Percentiles rank a stretch among this genome's conserved stretches.
Conservation (phyloP, 2,113 vertebrate genomes). For the Ophiodon elongatus region DNA sequence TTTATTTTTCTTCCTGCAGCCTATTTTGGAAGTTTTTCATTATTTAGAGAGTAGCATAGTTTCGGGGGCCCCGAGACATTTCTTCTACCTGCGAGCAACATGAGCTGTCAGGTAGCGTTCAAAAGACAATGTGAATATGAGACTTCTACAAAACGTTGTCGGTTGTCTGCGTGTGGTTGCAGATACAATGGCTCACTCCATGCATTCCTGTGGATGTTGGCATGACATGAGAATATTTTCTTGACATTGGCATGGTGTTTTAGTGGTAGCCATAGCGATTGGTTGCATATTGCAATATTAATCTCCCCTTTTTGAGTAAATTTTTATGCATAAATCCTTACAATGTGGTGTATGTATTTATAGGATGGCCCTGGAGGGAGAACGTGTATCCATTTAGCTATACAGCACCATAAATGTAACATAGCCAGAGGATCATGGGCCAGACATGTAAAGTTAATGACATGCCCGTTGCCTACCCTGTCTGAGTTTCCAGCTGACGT, state of each 20-base stretch:
- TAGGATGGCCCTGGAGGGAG: not conserved
- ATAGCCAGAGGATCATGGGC: not conserved
- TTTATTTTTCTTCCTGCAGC: not conserved
- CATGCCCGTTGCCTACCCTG: conserved; percentile 54
- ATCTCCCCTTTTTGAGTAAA: not conserved
- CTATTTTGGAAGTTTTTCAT: conserved; percentile 13
- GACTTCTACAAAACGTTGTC: not conserved
- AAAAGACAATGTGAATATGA: not conserved
- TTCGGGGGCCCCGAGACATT: not conserved
- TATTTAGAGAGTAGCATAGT: conserved; percentile 29
- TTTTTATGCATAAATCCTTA: not conserved
- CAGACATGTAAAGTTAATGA: conserved; percentile 19
- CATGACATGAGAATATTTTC: not conserved
- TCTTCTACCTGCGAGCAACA: not conserved
- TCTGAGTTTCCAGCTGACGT: conserved; percentile 72
- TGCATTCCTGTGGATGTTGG: not conserved
- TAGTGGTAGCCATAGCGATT: not conserved
- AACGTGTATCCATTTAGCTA: not conserved
- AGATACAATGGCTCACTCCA: not conserved
- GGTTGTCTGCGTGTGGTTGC: not conserved
- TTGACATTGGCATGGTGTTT: not conserved
- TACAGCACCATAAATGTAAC: conserved; percentile 2
- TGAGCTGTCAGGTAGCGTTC: conserved; percentile 15
- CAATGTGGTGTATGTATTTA: conserved; percentile 11
- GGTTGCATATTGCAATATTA: not conserved